Evolutionary conservation across 2,113 vertebrate genomes (phyloP), one percentile per base, ranked within the genome.

Genomic region (Ivindomyrus marchei): DNA sequence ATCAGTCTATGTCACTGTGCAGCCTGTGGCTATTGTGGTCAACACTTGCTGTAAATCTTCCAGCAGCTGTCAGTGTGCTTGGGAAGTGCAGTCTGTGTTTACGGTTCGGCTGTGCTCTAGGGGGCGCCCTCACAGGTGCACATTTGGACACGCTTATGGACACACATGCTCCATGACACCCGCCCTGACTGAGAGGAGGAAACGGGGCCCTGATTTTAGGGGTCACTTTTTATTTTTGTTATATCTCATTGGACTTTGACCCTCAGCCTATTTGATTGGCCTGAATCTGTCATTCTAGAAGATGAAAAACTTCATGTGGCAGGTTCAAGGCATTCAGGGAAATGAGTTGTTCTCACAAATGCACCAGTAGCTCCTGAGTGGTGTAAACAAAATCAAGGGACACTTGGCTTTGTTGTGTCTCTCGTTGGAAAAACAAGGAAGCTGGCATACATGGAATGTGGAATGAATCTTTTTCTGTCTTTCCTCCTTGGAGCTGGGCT

Each of bases 401-500:
- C 42, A n/a, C 45, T 27, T 50, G 24, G 45, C 21, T 47, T 49
- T 47, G 21, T 13, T 50, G 46, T 27, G 11, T 50, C 47, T 50
- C 84, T 86, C 4, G 6, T 42, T 19, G 13, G 84, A 46, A 86
- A 50, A 47, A n/a, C 47, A 7, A 31, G 46, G n/a, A 50, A 49
- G 45, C 47, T 49, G 21, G 6, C 4, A 3, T 4, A 13, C 24
- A 49, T 31, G n/a, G 24, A 49, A 27, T 9, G 21, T 27, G 46
- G 88, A 53, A 56, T 87, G 91, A 90, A 88, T 88, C 45, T 46
- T 52, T 88, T 62, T 66, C 89, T 77, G 84, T 74, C 42, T 84
- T 56, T 89, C 83, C 42, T 90, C 87, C 52, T 56, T 88, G 46
- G n/a, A 80, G 39, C 88, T 62, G 66, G 88, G 50, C 91, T 92